These are phyloP conservation scores for Heterochromis multidens DNA, from an alignment of 2,113 vertebrate species.

Conservation along the genomic window DNA sequence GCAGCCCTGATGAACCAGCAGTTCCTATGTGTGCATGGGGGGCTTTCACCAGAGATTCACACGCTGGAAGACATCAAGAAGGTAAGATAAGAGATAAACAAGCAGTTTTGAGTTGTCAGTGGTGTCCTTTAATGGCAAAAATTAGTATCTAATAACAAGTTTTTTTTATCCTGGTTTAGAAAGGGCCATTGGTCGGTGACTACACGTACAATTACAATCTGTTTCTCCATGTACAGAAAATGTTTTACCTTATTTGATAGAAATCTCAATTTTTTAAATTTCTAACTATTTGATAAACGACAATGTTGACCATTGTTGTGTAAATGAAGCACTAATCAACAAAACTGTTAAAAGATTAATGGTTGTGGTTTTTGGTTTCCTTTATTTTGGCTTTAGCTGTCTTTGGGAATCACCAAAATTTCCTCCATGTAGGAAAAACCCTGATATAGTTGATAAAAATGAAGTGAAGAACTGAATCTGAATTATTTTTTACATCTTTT, in stretches of 20 bases:
- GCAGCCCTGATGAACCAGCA: conserved; percentile 85
- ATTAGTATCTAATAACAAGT: neutral
- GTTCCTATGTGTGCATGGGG: conserved; percentile 81
- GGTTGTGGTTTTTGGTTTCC: too few species aligned
- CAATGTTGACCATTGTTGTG: fast-evolving
- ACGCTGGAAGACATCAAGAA: conserved; percentile 83
- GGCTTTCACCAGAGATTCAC: conserved; percentile 83
- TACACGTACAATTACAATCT: too few species aligned
- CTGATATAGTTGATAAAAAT: neutral
- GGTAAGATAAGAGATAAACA: conserved; percentile 46
- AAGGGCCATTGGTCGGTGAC: neutral
- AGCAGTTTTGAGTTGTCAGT: neutral
- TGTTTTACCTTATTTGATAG: neutral
- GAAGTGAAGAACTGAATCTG: neutral
- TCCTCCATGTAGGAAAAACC: neutral
- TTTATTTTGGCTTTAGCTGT: too few species aligned
- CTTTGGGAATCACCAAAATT: neutral
- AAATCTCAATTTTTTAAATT: neutral
- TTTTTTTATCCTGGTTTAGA: neutral
- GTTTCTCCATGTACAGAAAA: neutral
- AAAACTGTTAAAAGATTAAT: neutral
- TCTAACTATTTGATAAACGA: neutral
- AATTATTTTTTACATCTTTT: neutral
- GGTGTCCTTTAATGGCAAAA: neutral
- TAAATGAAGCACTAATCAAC: neutral